Percentiles rank a stretch among this genome's conserved stretches.
These are phyloP conservation scores for Portevinia maculata DNA, from an alignment of 2,888 invertebrate species.

Conservation along the genomic window DNA sequence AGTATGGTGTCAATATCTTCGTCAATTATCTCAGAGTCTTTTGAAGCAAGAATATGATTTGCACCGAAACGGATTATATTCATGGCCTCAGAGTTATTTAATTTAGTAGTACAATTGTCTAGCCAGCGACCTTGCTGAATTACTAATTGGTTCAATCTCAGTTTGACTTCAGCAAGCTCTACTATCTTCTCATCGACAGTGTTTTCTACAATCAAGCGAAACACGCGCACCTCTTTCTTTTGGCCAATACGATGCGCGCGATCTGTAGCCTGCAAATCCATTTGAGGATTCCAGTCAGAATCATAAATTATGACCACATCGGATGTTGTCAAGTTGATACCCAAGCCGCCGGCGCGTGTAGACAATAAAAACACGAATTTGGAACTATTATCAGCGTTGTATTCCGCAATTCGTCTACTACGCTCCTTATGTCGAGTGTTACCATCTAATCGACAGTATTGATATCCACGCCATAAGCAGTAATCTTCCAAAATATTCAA, in stretches of 20 bases:
- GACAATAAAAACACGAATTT: slow-evolving; percentile 99
- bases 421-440: slow-evolving; percentile 99
- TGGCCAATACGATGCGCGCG: slow-evolving; percentile 99
- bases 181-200: slow-evolving; percentile 99
- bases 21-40: slow-evolving; percentile 98
- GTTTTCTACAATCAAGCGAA: slow-evolving; percentile 98
- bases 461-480: slow-evolving; percentile 92
- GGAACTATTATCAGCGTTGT: slow-evolving; percentile 93
- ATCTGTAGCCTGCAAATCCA: slow-evolving; percentile 98
- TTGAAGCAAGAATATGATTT: slow-evolving; percentile 98
- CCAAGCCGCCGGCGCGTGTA: slow-evolving; percentile 98
- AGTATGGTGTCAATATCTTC: slow-evolving; percentile 98
- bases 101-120: slow-evolving; percentile 92
- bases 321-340: slow-evolving; percentile 98
- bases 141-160: slow-evolving; percentile 97
- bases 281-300: slow-evolving; percentile 99
- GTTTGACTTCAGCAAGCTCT: slow-evolving; percentile 98
- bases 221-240: slow-evolving; percentile 96
- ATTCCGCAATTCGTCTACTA: slow-evolving; percentile 97
- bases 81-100: slow-evolving; percentile 99
- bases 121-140: slow-evolving; percentile 98
- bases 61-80: slow-evolving; percentile 99
- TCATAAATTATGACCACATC: slow-evolving; percentile 99
- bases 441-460: slow-evolving; percentile 96
- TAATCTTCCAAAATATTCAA: slow-evolving; percentile 98